phyloP scores from a whole-genome alignment of 2,113 vertebrate genomes.

The Tragelaphus imberbis region DNA sequence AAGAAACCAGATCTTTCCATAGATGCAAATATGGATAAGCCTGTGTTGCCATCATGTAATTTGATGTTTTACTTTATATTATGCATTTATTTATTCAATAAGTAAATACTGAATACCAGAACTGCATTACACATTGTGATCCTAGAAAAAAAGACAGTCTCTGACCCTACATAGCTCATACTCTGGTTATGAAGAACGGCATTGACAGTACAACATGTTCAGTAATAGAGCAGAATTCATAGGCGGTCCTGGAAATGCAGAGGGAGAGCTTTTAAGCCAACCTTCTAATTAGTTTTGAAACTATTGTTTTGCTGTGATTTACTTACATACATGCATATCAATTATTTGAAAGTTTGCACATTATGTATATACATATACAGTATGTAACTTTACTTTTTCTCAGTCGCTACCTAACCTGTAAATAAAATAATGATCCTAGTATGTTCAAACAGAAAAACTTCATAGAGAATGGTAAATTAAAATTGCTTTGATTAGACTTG shows the following conservation, averaged over 20 bases:
- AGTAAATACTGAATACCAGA: background rate
- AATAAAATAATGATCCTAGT: background rate
- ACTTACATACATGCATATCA: background rate
- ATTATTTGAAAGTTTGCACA: background rate
- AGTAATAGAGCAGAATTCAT: background rate
- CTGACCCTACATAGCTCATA: background rate
- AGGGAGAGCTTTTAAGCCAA: background rate
- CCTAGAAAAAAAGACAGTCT: background rate
- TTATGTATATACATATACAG: background rate
- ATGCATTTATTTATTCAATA: background rate
- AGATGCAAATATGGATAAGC: background rate
- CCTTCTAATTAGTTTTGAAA: background rate
- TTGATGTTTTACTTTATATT: background rate
- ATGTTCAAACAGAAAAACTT: background rate
- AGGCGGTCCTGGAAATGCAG: background rate
- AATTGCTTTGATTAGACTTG: background rate
- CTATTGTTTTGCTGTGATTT: background rate
- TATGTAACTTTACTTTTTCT: background rate
- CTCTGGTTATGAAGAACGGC: background rate
- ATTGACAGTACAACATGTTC: background rate
- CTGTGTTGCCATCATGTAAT: background rate
- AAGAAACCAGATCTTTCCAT: background rate
- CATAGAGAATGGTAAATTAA: background rate
- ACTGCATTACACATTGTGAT: background rate
- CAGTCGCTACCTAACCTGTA: background rate